These are phyloP conservation scores for Lepus townsendii DNA, from an alignment of 2,797 vertebrate species.

Conservation along the genomic window DNA sequence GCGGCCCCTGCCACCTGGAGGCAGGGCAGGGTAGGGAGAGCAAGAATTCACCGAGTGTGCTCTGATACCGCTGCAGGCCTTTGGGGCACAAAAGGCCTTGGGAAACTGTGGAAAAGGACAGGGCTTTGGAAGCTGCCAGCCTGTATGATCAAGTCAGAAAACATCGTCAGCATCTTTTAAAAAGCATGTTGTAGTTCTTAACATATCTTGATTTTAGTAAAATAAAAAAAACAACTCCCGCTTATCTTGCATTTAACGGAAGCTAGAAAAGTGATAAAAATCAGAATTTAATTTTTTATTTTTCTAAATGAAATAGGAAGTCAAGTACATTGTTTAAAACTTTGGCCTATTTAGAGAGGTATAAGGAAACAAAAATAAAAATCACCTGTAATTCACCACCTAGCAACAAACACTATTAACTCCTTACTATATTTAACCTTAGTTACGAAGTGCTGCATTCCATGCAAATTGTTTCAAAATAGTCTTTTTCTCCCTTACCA, in stretches of 20 bases:
- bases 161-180: neutral
- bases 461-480: neutral
- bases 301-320: constrained; percentile 19
- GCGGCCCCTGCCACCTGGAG: neutral
- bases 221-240: neutral
- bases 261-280: neutral
- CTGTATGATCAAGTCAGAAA: neutral
- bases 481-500: neutral
- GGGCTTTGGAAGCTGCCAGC: neutral
- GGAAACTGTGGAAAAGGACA: neutral
- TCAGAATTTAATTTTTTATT: constrained; percentile 9
- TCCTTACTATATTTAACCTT: neutral
- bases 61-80: neutral
- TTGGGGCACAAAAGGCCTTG: neutral
- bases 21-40: neutral
- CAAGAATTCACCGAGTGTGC: neutral
- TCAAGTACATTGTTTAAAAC: neutral
- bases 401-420: neutral
- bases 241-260: neutral
- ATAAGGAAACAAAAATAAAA: constrained; percentile 12
- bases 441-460: neutral
- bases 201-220: constrained; percentile 29
- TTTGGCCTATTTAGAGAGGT: neutral
- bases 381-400: neutral
- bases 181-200: neutral